Evolutionary conservation across 2,797 vertebrate genomes (phyloP).

Genomic region (Hydrolagus colliei): DNA sequence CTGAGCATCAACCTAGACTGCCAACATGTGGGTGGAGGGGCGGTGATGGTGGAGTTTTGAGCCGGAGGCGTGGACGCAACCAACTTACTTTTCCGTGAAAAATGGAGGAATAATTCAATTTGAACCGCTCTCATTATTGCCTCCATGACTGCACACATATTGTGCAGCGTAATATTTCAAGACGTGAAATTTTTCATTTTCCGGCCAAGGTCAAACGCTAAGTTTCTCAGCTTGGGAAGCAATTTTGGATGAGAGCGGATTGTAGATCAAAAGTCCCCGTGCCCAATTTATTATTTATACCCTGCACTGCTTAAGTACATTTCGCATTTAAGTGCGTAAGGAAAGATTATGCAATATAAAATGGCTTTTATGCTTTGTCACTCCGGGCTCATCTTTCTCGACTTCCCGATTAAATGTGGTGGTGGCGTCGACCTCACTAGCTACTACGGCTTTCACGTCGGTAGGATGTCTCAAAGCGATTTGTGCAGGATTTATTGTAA

Average conservation of each 20-base stretch:
- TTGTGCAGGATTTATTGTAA: too few species aligned
- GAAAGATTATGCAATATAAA: not conserved
- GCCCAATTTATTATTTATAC: not conserved
- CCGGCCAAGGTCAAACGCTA: not conserved
- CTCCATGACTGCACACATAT: not conserved
- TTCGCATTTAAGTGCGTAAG: not conserved
- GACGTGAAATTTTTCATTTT: not conserved
- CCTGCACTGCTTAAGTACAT: not conserved
- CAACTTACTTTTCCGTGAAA: not conserved
- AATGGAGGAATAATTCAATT: not conserved
- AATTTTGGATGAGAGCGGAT: not conserved
- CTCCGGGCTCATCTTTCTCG: not conserved
- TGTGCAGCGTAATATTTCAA: not conserved
- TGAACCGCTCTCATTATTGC: too few species aligned
- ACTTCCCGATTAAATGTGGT: not conserved
- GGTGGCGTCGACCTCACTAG: too few species aligned
- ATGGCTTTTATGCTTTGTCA: not conserved
- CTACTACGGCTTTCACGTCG: too few species aligned
- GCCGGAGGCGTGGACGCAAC: too few species aligned
- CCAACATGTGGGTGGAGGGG: too few species aligned
- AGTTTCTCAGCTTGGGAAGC: too few species aligned
- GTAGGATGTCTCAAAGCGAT: too few species aligned
- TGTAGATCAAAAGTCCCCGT: not conserved
- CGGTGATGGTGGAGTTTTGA: too few species aligned
- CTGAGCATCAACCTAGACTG: too few species aligned